Conservation (phyloP, 2,113 vertebrate genomes). For the Callorhinus ursinus region DNA sequence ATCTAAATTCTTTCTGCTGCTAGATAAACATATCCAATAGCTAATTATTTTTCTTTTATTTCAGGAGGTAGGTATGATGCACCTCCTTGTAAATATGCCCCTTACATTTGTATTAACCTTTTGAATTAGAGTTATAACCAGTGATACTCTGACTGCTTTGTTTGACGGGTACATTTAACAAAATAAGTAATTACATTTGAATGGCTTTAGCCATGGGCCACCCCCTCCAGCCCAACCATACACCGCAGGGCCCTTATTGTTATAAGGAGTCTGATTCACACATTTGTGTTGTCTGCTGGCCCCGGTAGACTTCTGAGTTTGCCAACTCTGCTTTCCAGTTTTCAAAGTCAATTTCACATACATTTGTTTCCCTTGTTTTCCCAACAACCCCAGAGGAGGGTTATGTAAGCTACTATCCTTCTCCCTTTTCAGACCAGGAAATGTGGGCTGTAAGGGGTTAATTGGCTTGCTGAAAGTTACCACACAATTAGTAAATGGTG, state of each 20-base stretch:
- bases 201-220: background rate
- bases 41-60: background rate
- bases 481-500: background rate
- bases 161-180: background rate
- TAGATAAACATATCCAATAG: background rate
- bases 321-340: background rate
- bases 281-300: background rate
- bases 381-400: background rate
- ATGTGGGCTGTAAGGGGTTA: background rate
- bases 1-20: slow-evolving; percentile 3
- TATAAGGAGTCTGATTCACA: background rate
- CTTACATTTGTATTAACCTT: background rate
- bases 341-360: slow-evolving; percentile 29
- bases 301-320: background rate
- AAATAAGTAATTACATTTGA: background rate
- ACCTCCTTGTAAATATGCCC: background rate
- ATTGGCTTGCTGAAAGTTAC: background rate
- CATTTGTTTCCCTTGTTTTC: background rate
- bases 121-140: background rate
- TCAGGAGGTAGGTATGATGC: background rate
- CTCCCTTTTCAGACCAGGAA: slow-evolving; percentile 4
- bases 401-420: background rate
- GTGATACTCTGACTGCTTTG: background rate
- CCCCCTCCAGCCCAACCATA: background rate
- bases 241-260: background rate